Base-by-base conservation (phyloP, 2,113 vertebrate genomes). In the Murina feae region DNA sequence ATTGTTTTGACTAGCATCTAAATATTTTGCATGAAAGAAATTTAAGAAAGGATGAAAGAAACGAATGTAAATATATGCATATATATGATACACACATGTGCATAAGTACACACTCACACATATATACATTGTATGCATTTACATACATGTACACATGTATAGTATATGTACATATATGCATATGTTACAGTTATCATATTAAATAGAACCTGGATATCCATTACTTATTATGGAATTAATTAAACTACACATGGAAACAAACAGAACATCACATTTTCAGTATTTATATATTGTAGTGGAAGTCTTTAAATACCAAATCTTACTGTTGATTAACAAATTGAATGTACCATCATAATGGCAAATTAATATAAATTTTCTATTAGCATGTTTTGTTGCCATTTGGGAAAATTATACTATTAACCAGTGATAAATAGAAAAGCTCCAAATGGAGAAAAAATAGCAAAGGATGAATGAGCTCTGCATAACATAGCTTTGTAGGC, bases 351-450 rank as follows among this genome's bases (percentile, higher is more conserved):
- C n/a, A 51, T 95, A 79, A 88, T 58, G 42, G n/a, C 55, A 96
- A 90, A 72, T 92, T 93, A 87, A 39, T 95, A 42, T 72, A 92
- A 95, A 96, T 97, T 97, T 51, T 1, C 75, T 96, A 63, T 87
- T 21, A 1, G 53, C 89, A 47, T 93, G 42, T 93, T 95, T 97
- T 97, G 49, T 78, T 95, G 63, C 92, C 91, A 75, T 96, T 91
- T 97, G 93, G 85, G 95, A 97, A 96, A 93, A 95, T 93, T 94
- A 93, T 35, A 58, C 78, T 96, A 94, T 94, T 85, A 97, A 76
- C 30, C 90, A 51, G 68, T 84, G 90, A 96, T 95, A 94, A 92
- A 93, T 17, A 86, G 86, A 89, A 97, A 97, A 97, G 82, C 93
- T 96, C 68, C 75, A 97, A 90, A 88, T 53, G 60, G 53, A 47